Evolutionary conservation across 2,888 invertebrate species (phyloP).

Genomic region (Drosophila leonis): DNA sequence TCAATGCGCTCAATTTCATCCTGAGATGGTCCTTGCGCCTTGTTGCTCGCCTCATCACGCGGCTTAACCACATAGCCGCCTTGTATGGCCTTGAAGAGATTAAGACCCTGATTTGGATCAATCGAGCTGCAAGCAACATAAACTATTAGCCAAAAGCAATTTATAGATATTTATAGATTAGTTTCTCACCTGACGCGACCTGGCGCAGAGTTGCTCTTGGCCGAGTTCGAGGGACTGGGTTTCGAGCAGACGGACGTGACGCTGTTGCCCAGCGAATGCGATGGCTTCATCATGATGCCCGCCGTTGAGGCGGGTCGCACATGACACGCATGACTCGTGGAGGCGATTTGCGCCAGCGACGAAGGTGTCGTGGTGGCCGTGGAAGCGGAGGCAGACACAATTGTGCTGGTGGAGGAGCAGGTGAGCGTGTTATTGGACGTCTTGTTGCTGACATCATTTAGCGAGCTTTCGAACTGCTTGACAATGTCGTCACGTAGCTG

Average conservation of each 20-base stretch:
- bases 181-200: conserved; percentile 84
- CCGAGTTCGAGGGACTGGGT: conserved; percentile 85
- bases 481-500: conserved; percentile 83
- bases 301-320: conserved; percentile 79
- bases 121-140: conserved; percentile 80
- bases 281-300: conserved; percentile 82
- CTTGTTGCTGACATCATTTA: conserved; percentile 86
- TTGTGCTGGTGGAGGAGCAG: conserved; percentile 79
- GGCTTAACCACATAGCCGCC: conserved; percentile 89
- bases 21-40: conserved; percentile 88
- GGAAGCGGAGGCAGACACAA: conserved; percentile 74
- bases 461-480: conserved; percentile 92
- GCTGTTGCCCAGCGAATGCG: conserved; percentile 85
- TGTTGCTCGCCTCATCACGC: conserved; percentile 89
- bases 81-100: conserved; percentile 86
- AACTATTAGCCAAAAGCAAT: not conserved
- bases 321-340: conserved; percentile 72
- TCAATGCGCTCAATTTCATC: conserved; percentile 88
- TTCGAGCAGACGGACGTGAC: conserved; percentile 85
- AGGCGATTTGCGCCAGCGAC: conserved; percentile 67
- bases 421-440: conserved; percentile 59
- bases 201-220: conserved; percentile 85
- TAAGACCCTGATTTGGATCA: conserved; percentile 85
- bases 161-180: too few species aligned
- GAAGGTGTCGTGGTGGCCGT: conserved; percentile 72